Evolutionary conservation across 2,113 vertebrate genomes (phyloP), one percentile per base, ranked within the genome.

Genomic region (Phaetusa simplex): DNA sequence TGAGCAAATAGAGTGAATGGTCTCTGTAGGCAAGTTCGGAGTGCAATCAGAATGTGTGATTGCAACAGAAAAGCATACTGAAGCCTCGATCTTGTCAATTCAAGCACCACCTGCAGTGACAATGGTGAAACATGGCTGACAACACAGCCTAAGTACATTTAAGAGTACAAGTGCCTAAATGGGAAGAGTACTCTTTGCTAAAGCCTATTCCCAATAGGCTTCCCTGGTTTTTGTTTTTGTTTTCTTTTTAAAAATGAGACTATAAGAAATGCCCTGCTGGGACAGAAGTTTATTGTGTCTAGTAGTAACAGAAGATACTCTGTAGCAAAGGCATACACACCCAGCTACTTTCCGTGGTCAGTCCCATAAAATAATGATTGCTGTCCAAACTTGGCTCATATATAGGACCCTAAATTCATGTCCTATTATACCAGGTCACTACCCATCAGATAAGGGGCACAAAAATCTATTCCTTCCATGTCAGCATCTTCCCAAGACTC

Each of bases 211-310:
- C 45, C 3, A 3, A 43, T 0, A 72, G 38, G 18, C 5, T 20
- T 36, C 40, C 8, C 13, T 11, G 13, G 2, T 2, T 52, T 71
- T 17, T 11, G 2, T 2, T 52, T 71, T 17, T 11, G 5, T 9
- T 22, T 38, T 18, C 8, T 14, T 43, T 20, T 30, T 23, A 32
- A 21, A 50, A 42, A 67, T 32, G 5, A 83, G 47, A 32, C 22
- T 6, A 8, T 19, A 34, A 66, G 52, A 71, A 88, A 45, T 15
- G 7, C 40, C 27, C 42, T 34, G 45, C 65, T 90, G 61, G 30
- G 74, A 50, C 34, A 58, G 38, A 49, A 23, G 18, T 29, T 83
- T 70, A 34, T 56, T 14, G 26, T 23, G 17, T 59, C 26, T 45
- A 30, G 20, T 56, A 34, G 36, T 14, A 82, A 49, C 0, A 85